Conservation (phyloP, 2,797 vertebrate genomes). For the Gorsachius magnificus region DNA sequence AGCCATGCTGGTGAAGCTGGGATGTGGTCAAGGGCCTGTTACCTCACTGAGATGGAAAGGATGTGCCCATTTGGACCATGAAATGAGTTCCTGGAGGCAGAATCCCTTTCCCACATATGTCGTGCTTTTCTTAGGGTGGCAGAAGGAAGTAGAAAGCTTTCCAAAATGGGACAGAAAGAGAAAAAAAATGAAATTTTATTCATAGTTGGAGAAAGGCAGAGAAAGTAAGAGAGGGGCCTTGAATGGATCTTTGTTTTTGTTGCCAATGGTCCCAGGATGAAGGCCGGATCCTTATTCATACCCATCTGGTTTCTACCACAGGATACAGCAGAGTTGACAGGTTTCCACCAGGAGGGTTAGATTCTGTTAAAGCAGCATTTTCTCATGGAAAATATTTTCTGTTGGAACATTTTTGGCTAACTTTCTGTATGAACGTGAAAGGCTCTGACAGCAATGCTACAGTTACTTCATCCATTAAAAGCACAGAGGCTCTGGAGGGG, state of each 20-base stretch:
- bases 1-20: neutral
- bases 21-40: neutral
- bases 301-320: neutral
- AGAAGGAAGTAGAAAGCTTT: neutral
- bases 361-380: conserved; percentile 6
- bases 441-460: neutral
- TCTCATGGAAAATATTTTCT: conserved; percentile 22
- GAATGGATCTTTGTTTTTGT: neutral
- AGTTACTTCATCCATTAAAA: neutral
- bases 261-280: neutral
- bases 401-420: neutral
- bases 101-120: neutral
- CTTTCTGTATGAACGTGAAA: neutral
- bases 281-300: neutral
- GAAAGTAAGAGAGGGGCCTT: neutral
- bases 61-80: neutral
- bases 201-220: neutral
- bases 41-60: neutral
- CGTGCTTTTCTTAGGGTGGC: neutral
- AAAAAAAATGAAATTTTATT: neutral
- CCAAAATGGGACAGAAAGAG: neutral
- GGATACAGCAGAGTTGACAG: neutral
- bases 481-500: neutral
- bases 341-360: neutral
- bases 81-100: neutral